These are phyloP conservation scores for Trissolcus basalis DNA, from an alignment of 1,140 invertebrate genomes.

Conservation along the genomic window DNA sequence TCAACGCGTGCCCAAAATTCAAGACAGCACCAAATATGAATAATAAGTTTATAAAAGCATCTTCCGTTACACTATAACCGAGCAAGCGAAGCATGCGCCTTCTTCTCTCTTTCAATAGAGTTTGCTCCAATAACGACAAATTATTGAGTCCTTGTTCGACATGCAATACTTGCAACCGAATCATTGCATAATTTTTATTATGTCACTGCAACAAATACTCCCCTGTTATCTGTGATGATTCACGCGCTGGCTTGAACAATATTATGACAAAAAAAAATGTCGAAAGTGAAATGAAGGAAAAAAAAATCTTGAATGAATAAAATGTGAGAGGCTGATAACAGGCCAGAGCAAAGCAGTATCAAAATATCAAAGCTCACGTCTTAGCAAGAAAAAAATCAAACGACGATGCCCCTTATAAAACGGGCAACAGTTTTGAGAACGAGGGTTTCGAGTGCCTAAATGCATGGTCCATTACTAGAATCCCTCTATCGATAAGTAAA, in stretches of 20 bases:
- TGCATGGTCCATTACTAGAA: background rate
- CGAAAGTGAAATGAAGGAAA: background rate
- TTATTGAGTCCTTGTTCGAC: slow-evolving; percentile 4
- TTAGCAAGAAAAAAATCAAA: no score
- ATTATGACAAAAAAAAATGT: background rate
- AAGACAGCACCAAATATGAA: background rate
- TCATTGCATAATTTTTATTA: slow-evolving; percentile 13
- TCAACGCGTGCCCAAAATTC: background rate
- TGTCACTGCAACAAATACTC: slow-evolving; percentile 4
- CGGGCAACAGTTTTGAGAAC: background rate
- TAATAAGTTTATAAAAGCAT: background rate
- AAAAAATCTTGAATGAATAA: background rate
- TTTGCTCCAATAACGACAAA: slow-evolving; percentile 12
- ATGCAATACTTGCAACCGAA: slow-evolving; percentile 1
- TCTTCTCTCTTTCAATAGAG: background rate
- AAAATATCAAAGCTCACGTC: no score
- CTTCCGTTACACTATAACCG: slow-evolving; percentile 1
- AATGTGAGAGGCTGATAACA: no score
- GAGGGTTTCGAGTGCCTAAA: background rate
- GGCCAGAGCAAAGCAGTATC: no score
- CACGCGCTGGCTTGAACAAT: background rate
- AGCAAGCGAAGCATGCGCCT: background rate
- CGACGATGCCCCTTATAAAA: no score
- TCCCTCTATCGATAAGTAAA: background rate
- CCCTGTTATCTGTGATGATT: slow-evolving; percentile 1